phyloP scores from a whole-genome alignment of 1,140 invertebrate species.

The Vollenhovia emeryi region DNA sequence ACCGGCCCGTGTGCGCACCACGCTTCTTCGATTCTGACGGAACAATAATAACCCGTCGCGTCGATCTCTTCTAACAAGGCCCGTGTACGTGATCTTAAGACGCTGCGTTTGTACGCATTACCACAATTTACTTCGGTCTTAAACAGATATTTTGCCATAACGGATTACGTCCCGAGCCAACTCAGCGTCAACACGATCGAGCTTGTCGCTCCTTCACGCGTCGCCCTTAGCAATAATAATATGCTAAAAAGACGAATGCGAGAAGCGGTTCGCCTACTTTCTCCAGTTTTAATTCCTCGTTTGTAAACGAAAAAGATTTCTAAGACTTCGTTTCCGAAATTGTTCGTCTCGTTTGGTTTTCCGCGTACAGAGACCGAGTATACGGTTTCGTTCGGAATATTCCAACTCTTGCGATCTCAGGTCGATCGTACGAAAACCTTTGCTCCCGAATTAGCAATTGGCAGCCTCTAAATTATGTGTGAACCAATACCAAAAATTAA shows the following conservation, averaged over 20 bases:
- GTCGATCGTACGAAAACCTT: neutral
- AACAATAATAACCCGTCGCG: constrained; percentile 32
- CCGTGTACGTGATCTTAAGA: neutral
- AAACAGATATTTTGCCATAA: neutral
- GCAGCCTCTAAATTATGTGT: neutral
- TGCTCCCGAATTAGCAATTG: neutral
- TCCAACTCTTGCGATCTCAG: neutral
- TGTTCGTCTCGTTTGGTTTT: neutral
- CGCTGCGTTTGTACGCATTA: neutral
- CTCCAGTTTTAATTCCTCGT: neutral
- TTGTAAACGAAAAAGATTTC: neutral
- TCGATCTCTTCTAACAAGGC: neutral
- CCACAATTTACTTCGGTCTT: neutral
- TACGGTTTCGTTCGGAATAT: neutral
- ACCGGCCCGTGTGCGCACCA: neutral
- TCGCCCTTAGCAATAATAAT: neutral
- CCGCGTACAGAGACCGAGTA: neutral
- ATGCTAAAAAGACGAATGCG: neutral
- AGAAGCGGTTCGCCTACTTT: neutral
- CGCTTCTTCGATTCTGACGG: constrained; percentile 18
- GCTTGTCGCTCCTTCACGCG: neutral
- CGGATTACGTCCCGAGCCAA: neutral
- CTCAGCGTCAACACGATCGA: neutral
- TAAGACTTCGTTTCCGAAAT: neutral
- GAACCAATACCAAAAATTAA: neutral